phyloP scores from a whole-genome alignment of 2,113 vertebrate species.

The Brachypteracias leptosomus region DNA sequence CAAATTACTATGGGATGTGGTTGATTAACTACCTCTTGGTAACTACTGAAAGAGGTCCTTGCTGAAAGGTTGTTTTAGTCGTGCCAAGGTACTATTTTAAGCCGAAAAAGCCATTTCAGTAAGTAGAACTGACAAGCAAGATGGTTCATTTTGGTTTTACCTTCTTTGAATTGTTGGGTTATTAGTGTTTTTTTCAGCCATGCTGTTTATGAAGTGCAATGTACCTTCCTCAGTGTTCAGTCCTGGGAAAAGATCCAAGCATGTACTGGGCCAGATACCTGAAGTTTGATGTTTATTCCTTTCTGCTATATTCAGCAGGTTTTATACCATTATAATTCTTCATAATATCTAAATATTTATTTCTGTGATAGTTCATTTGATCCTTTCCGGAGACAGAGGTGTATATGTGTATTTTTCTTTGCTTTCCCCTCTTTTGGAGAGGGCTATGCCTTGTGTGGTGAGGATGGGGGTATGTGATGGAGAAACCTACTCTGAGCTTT shows the following conservation, averaged over 20 bases:
- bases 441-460: not conserved
- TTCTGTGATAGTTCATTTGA: not conserved
- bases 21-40: not conserved
- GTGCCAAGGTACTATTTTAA: not conserved
- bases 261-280: not conserved
- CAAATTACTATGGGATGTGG: not conserved
- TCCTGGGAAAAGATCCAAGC: not conserved
- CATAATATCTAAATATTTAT: not conserved
- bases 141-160: not conserved
- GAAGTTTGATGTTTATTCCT: not conserved
- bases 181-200: not conserved
- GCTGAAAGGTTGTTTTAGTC: not conserved
- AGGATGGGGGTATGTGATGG: rapidly evolving
- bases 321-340: not conserved
- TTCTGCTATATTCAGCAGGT: not conserved
- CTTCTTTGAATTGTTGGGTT: not conserved
- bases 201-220: not conserved
- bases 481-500: not conserved
- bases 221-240: not conserved
- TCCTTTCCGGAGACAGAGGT: not conserved
- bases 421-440: not conserved
- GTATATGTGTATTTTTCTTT: not conserved
- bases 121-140: not conserved
- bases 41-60: not conserved
- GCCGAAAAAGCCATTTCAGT: not conserved